phyloP scores from a whole-genome alignment of 2,797 vertebrate genomes.

The Danionella dracula region DNA sequence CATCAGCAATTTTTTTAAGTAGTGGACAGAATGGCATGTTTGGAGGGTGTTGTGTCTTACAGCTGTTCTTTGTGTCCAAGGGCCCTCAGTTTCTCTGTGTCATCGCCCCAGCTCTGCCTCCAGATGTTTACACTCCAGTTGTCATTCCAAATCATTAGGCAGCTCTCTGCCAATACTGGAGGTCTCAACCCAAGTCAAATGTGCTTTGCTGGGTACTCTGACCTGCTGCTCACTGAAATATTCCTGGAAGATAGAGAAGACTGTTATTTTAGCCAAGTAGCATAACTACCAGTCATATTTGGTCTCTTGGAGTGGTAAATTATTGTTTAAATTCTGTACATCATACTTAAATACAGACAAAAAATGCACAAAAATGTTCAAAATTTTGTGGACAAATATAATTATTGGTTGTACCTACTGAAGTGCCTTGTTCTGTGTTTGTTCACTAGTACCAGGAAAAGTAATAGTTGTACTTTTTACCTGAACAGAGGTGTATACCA shows the following conservation, averaged over 20 bases:
- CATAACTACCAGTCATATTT: too few species aligned
- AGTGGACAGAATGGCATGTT: background rate
- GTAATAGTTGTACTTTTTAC: too few species aligned
- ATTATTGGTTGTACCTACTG: too few species aligned
- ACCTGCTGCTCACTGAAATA: slow-evolving; percentile 1
- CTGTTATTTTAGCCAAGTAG: too few species aligned
- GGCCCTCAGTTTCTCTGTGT: slow-evolving; percentile 27
- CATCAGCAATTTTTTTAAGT: background rate
- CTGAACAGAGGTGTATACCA: too few species aligned
- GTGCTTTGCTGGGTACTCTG: background rate
- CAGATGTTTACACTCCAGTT: slow-evolving; percentile 41
- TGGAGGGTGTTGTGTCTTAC: slow-evolving; percentile 25
- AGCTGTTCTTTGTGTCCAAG: slow-evolving; percentile 32
- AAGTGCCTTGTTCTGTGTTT: too few species aligned
- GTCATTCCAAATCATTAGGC: slow-evolving; percentile 37
- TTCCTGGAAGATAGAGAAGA: background rate
- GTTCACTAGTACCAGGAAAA: too few species aligned
- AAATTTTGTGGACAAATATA: too few species aligned
- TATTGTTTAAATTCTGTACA: too few species aligned
- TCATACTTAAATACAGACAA: too few species aligned
- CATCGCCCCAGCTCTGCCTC: slow-evolving; percentile 19
- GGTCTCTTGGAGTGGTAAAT: too few species aligned
- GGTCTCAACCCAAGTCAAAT: slow-evolving; percentile 3
- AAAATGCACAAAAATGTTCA: too few species aligned
- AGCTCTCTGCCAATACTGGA: slow-evolving; percentile 43